These are phyloP conservation scores for Ooceraea biroi DNA, from an alignment of 1,140 invertebrate genomes.

Conservation along the genomic window DNA sequence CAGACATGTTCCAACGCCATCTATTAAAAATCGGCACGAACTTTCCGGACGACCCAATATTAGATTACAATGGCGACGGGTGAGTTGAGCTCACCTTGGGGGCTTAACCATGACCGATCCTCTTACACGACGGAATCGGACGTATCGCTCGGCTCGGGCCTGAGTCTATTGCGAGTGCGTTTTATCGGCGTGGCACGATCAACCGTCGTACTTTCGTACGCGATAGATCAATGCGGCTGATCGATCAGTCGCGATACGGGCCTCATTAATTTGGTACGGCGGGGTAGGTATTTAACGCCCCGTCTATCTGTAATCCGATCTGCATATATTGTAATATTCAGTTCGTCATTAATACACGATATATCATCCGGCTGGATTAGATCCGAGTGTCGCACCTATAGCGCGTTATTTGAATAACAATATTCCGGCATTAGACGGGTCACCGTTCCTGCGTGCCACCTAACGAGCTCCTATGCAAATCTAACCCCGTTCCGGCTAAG, in stretches of 20 bases:
- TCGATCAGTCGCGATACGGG: conserved; percentile 38
- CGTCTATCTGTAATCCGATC: conserved; percentile 77
- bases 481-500: conserved; percentile 61
- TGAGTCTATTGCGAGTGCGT: conserved; percentile 58
- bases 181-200: conserved; percentile 58
- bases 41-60: too few relatives aligned
- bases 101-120: conserved; percentile 54
- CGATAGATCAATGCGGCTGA: conserved; percentile 31
- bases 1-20: too few relatives aligned
- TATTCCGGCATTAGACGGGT: conserved; percentile 74
- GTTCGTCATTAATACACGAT: conserved; percentile 80
- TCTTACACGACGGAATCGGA: conserved; percentile 42
- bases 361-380: conserved; percentile 78
- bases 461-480: conserved; percentile 78
- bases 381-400: conserved; percentile 46
- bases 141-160: neutral
- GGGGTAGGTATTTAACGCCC: conserved; percentile 61
- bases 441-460: conserved; percentile 62
- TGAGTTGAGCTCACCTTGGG: conserved; percentile 2
- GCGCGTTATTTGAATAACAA: conserved; percentile 82
- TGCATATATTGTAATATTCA: conserved; percentile 69
- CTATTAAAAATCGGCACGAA: too few relatives aligned
- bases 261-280: conserved; percentile 69
- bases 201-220: conserved; percentile 17
- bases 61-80: neutral